Conservation (phyloP, 1,140 invertebrate genomes). For the Globodera ellingtonae region DNA sequence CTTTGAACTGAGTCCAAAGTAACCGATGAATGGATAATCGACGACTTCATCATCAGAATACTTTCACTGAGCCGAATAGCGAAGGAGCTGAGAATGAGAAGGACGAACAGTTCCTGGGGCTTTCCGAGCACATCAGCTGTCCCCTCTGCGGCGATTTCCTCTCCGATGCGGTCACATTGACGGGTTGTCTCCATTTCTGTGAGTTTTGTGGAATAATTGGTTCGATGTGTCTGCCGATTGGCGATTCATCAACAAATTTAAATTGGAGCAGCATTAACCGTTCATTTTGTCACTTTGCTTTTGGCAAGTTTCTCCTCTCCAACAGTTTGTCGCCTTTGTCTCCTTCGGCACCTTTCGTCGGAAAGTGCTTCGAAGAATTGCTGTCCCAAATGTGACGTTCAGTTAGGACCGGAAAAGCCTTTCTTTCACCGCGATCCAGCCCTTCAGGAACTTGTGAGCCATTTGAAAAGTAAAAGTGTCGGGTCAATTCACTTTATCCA, state of each 20-base stretch:
- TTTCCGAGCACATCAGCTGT: slow-evolving; percentile 30
- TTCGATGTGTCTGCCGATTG: not conserved
- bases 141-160: slow-evolving; percentile 29
- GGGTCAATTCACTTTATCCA: not conserved
- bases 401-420: slow-evolving; percentile 16
- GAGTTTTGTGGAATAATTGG: not conserved
- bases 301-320: not conserved
- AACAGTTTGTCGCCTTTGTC: slow-evolving; percentile 34
- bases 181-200: slow-evolving; percentile 40
- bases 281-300: not conserved
- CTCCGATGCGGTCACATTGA: slow-evolving; percentile 34
- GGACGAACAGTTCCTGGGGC: not conserved
- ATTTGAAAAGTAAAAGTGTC: not conserved
- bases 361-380: slow-evolving; percentile 3
- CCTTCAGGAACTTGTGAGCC: slow-evolving; percentile 30
- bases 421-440: slow-evolving; percentile 9
- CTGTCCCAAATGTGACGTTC: slow-evolving; percentile 34
- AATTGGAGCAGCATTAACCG: not conserved
- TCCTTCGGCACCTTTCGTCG: slow-evolving; percentile 18
- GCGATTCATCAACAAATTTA: slow-evolving; percentile 14
- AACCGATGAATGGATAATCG: no score
- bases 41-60: not conserved
- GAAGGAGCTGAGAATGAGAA: no score
- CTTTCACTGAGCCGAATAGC: not conserved
- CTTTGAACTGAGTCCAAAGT: no score